These are phyloP conservation scores for Melanostoma mellinum DNA, from an alignment of 2,888 invertebrate species.

Conservation along the genomic window DNA sequence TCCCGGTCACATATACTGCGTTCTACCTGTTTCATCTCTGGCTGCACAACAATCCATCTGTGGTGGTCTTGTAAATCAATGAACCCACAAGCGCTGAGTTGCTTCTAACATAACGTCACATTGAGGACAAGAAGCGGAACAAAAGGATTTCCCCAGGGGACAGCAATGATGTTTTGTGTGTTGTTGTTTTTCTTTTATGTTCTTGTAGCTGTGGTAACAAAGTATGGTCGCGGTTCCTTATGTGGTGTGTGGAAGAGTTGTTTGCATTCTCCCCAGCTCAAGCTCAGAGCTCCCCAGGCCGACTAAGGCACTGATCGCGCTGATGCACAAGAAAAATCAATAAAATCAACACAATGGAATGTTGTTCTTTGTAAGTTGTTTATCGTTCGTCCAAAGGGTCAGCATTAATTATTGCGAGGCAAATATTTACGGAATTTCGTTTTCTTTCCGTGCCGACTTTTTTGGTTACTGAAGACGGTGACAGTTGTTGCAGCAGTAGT, in stretches of 20 bases:
- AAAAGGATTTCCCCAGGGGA: slow-evolving; percentile 68
- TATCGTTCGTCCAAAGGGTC: slow-evolving; percentile 54
- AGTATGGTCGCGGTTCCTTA: slow-evolving; percentile 41
- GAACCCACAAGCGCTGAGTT: slow-evolving; percentile 46
- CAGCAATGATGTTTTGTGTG: slow-evolving; percentile 37
- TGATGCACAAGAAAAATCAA: slow-evolving; percentile 48
- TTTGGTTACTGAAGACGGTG: slow-evolving; percentile 33
- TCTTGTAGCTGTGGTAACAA: slow-evolving; percentile 22
- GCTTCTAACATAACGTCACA: slow-evolving; percentile 45
- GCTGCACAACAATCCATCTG: slow-evolving; percentile 45
- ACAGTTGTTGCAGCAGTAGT: slow-evolving; percentile 41
- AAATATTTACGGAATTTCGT: slow-evolving; percentile 69
- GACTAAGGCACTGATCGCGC: slow-evolving; percentile 30
- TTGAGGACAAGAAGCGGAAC: slow-evolving; percentile 62
- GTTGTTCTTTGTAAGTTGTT: slow-evolving; percentile 63
- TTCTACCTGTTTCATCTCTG: slow-evolving; percentile 57
- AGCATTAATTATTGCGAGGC: slow-evolving; percentile 62
- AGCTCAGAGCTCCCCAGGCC: slow-evolving; percentile 4
- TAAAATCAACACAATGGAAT: slow-evolving; percentile 59
- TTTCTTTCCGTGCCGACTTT: slow-evolving; percentile 49
- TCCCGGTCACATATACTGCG: slow-evolving; percentile 60
- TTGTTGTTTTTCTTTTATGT: slow-evolving; percentile 40
- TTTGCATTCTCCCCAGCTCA: slow-evolving; percentile 23
- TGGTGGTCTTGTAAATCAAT: slow-evolving; percentile 72
- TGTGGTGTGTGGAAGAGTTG: slow-evolving; percentile 40